phyloP scores from a whole-genome alignment of 2,113 vertebrate genomes.

The Lynx canadensis region DNA sequence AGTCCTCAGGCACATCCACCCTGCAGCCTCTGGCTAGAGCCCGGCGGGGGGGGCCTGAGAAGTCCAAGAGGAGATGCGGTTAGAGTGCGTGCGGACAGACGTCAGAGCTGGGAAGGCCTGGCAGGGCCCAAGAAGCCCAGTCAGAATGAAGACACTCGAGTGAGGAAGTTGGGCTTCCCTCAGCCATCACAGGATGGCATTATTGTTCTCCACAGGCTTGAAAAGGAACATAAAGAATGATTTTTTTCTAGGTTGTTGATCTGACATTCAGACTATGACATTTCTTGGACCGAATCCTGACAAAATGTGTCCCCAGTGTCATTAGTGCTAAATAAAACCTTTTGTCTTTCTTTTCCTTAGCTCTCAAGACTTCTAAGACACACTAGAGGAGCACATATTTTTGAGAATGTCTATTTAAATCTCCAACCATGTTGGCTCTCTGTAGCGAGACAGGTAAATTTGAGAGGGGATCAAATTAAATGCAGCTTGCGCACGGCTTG shows the following conservation, averaged over 20 bases:
- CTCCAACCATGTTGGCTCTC: neutral
- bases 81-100: fast-evolving
- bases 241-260: neutral
- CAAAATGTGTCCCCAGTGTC: slow-evolving; percentile 29
- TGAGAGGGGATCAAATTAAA: neutral
- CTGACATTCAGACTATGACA: slow-evolving; percentile 31
- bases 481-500: neutral
- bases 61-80: neutral
- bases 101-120: neutral
- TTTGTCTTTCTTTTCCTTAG: slow-evolving; percentile 51
- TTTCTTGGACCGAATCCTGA: slow-evolving; percentile 49
- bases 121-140: neutral
- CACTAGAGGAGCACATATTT: neutral
- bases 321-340: slow-evolving; percentile 49
- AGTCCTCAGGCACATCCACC: neutral
- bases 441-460: neutral
- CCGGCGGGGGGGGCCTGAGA: neutral
- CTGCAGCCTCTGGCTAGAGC: neutral
- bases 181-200: neutral
- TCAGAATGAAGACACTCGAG: neutral
- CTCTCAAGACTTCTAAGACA: neutral
- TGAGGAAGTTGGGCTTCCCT: neutral
- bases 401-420: neutral
- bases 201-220: neutral
- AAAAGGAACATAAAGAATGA: neutral